Base-by-base conservation (phyloP, 2,113 vertebrate genomes). In the Vicugna pacos region DNA sequence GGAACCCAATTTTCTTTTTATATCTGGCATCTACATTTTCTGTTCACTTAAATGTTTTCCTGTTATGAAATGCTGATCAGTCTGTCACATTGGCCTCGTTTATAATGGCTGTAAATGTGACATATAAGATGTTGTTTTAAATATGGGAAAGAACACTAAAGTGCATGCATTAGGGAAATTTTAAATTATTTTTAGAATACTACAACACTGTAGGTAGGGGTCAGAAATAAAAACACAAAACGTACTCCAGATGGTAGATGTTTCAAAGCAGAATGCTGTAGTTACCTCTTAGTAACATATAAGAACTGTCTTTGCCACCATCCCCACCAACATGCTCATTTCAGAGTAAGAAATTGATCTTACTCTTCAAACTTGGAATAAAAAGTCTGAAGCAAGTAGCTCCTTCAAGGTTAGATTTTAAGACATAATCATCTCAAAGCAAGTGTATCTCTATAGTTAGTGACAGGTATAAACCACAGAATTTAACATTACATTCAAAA, bases 251-350 rank as follows among this genome's bases (percentile, higher is more conserved):
- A 32, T 80, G 52, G 24, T 50, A 76, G 30, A 81, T 81, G 15
- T 81, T 96, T 94, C 38, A 81, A 84, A 72, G 67, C 6, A 56
- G 54, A 86, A 96, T 89, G 32, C 46, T 54, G 6, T 92, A 50
- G 54, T 52, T 92, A 92, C 19, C 16, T 13, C 15, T 17, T n/a
- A 62, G 16, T 30, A 72, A n/a, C 91, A 93, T 88, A 73, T 62
- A 46, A 81, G 22, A 70, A 70, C 54, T 91, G 30, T 85, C 12
- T 72, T 77, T 82, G 60, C 8, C 24, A 50, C 83, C 50, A 64
- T 52, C 17, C 3, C 2, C 26, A 87, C 69, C 60, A 79, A 42
- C 7, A 67, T 79, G 56, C 58, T 85, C 70, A 92, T 65, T 84
- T 77, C 52, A 94, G 26, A 77, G 19, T 90, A 48, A 90, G 46